These are phyloP conservation scores for Megamerina dolium DNA, from an alignment of 2,888 invertebrate species.

Conservation along the genomic window DNA sequence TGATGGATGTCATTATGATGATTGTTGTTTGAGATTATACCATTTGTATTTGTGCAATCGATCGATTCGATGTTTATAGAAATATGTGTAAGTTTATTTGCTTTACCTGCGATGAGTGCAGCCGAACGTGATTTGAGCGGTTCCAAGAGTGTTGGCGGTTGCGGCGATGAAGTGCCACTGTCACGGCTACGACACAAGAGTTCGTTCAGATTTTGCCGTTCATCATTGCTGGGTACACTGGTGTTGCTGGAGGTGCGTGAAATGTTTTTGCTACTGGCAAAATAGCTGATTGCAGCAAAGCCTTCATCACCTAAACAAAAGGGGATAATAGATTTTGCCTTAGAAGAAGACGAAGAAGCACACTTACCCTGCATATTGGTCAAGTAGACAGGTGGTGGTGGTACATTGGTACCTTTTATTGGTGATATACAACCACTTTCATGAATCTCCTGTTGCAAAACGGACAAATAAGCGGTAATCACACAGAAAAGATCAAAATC, in stretches of 20 bases:
- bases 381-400: conserved; percentile 49
- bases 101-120: conserved; percentile 30
- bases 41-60: conserved; percentile 28
- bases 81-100: conserved; percentile 22
- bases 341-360: background rate
- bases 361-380: conserved; percentile 44
- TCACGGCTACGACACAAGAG: conserved; percentile 42
- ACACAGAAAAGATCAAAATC: conserved; percentile 49
- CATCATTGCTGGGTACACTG: conserved; percentile 42
- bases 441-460: conserved; percentile 48
- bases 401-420: conserved; percentile 49
- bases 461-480: conserved; percentile 47
- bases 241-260: conserved; percentile 45
- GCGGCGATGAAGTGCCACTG: conserved; percentile 50
- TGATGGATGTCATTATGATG: too few species aligned
- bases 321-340: background rate
- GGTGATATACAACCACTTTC: conserved; percentile 50
- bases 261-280: conserved; percentile 40
- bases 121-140: conserved; percentile 25
- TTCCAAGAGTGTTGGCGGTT: conserved; percentile 34
- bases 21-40: conserved; percentile 13
- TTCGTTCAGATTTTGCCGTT: conserved; percentile 34
- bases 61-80: conserved; percentile 40
- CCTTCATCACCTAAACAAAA: conserved; percentile 26
- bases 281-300: conserved; percentile 33